Base-by-base conservation (phyloP, 2,113 vertebrate genomes). In the Neolamprologus toae region DNA sequence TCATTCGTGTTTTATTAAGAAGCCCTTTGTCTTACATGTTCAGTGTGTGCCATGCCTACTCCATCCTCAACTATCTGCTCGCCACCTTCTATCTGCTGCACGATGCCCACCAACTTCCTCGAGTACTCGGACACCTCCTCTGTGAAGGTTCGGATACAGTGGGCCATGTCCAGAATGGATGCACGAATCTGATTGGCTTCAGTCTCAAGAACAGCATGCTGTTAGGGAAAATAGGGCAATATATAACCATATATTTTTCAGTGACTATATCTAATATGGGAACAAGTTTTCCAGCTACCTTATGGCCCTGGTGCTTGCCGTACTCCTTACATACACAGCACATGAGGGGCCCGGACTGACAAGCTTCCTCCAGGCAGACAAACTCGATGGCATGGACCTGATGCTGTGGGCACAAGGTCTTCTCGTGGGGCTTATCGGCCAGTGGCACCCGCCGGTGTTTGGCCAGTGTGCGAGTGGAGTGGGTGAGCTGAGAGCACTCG, bases 271-370 rank as follows among this genome's bases (percentile, higher is more conserved):
- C 13, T 2, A 23, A 73, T 11, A 17, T 13, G 21, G 21, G 28
- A 12, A 10, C 19, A 8, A 4, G 5, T 17, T 9, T 55, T 26
- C 1, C 1, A 10, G 2, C 19, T 86, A 92, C 99, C 98, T 99
- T 99, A 87, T 99, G 99, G 86, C 99, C 99, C 94, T 99, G 98
- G 94, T 99, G 99, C 92, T 99, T 99, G 93, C 98, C 99, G 3
- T 99, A 99, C 94, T 99, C 99, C 94, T 99, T 99, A 93, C 99
- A 99, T 92, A 99, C 99, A 85, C 99, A 99, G 95, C 98, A 99
- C 99, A 99, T 99, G 81, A 99, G 98, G 2, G 98, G 98, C 71
- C 97, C 98, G 0, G 97, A 93, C 93, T 97, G 98, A 94, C 99
- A 99, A 83, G 95, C 97, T 80, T 99, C 98, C 96, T 99, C 99